Percentiles rank a stretch among this genome's conserved stretches.
Evolutionary conservation across 2,888 invertebrate genomes (phyloP).

Genomic region (Brachynemurus nebulosus): DNA sequence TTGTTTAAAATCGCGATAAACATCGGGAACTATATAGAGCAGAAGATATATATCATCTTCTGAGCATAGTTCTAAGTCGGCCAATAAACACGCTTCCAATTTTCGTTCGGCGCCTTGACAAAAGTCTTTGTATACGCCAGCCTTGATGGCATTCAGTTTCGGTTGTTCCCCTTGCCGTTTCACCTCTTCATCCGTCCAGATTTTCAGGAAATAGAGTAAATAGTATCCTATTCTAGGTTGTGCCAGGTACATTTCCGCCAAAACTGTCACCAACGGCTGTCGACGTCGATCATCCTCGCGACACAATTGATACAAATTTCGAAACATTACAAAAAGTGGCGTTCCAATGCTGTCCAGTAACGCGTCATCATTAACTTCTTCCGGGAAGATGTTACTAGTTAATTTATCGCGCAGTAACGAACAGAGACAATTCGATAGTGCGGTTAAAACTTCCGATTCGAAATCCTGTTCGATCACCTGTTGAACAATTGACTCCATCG

Average conservation of each 20-base stretch:
- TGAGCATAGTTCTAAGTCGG: conserved; percentile 79
- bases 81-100: conserved; percentile 54
- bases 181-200: conserved; percentile 43
- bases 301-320: conserved; percentile 57
- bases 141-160: conserved; percentile 52
- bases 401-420: conserved; percentile 37
- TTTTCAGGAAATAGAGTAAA: conserved; percentile 80
- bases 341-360: conserved; percentile 63
- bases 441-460: conserved; percentile 42
- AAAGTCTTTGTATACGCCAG: conserved; percentile 77
- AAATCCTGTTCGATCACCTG: conserved; percentile 44
- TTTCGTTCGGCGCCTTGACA: conserved; percentile 69
- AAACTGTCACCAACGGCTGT: conserved; percentile 62
- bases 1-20: conserved; percentile 81
- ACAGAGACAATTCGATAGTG: conserved; percentile 43
- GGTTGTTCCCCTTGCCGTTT: conserved; percentile 33
- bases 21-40: conserved; percentile 84
- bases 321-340: conserved; percentile 74
- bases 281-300: conserved; percentile 60
- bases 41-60: conserved; percentile 79
- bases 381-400: conserved; percentile 32
- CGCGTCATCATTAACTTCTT: conserved; percentile 42
- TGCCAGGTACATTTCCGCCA: conserved; percentile 63
- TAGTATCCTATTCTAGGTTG: conserved; percentile 71
- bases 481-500: conserved; percentile 49